phyloP scores from a whole-genome alignment of 2,113 vertebrate species.

The Scomber scombrus region DNA sequence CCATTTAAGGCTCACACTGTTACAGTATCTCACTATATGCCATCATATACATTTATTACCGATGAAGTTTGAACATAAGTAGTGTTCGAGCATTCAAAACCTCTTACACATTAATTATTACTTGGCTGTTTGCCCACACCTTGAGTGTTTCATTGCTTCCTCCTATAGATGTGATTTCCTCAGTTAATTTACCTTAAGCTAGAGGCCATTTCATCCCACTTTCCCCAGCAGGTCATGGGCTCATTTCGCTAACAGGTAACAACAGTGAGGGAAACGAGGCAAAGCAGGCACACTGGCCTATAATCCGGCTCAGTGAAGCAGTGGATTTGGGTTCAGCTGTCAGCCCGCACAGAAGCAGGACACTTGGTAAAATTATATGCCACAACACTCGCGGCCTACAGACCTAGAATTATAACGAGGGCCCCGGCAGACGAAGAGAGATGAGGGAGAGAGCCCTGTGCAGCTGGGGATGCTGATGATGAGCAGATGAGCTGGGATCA shows the following conservation, averaged over 20 bases:
- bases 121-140: slow-evolving; percentile 15
- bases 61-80: neutral
- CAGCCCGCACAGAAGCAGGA: slow-evolving; percentile 53
- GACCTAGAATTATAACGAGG: slow-evolving; percentile 72
- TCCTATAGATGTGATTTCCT: slow-evolving; percentile 24
- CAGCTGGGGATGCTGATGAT: slow-evolving; percentile 46
- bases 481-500: slow-evolving; percentile 77
- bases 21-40: neutral
- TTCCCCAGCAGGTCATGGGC: slow-evolving; percentile 6
- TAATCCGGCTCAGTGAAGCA: slow-evolving; percentile 72
- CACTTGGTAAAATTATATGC: slow-evolving; percentile 74
- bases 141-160: neutral
- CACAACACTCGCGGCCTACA: slow-evolving; percentile 58
- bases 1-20: neutral
- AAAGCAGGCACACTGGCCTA: slow-evolving; percentile 47
- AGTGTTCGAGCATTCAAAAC: neutral
- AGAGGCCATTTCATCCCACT: slow-evolving; percentile 9
- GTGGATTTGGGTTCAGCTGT: slow-evolving; percentile 74
- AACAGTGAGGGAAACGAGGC: slow-evolving; percentile 46
- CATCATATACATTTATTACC: neutral
- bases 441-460: slow-evolving; percentile 21
- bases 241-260: slow-evolving; percentile 64
- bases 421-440: slow-evolving; percentile 50
- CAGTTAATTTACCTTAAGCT: slow-evolving; percentile 51
- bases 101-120: neutral